These are phyloP conservation scores for Syrphus vitripennis DNA, from an alignment of 2,888 invertebrate genomes.

Conservation along the genomic window DNA sequence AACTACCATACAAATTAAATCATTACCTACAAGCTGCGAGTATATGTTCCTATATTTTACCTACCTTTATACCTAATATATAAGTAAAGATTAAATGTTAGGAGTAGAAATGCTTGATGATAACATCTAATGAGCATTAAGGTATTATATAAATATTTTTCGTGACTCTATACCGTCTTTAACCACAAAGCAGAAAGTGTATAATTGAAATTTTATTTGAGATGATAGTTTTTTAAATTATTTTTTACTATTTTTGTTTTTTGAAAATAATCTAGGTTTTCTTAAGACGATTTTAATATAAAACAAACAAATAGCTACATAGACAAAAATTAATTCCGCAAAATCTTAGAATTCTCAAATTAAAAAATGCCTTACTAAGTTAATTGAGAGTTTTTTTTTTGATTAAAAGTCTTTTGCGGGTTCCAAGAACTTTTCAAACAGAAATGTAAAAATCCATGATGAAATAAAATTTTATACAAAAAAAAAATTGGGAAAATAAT, in stretches of 20 bases:
- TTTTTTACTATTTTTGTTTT: not conserved
- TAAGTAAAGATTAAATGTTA: no score
- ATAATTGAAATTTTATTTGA: slow-evolving; percentile 57
- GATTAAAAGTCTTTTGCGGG: no score
- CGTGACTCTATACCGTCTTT: no score
- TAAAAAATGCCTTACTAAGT: no score
- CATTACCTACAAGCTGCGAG: not conserved
- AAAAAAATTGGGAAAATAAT: no score
- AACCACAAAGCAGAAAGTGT: slow-evolving; percentile 45
- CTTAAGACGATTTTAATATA: not conserved
- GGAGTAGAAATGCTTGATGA: not conserved
- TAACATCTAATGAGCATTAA: not conserved
- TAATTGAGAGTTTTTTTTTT: no score
- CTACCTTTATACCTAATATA: not conserved
- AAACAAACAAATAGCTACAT: not conserved
- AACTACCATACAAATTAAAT: slow-evolving; percentile 52
- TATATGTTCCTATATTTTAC: not conserved
- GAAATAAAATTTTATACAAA: no score
- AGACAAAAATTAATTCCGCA: not conserved
- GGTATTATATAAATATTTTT: slow-evolving; percentile 29
- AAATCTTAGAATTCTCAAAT: no score
- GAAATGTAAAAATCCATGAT: no score
- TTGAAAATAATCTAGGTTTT: no score
- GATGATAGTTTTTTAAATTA: not conserved
- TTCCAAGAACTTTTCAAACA: no score